A percentile compares a stretch with the other conserved stretches of the same genome.
Evolutionary conservation across 23 tunicate genomes (phyloP).

Genomic region (Oikopleura dioica): DNA sequence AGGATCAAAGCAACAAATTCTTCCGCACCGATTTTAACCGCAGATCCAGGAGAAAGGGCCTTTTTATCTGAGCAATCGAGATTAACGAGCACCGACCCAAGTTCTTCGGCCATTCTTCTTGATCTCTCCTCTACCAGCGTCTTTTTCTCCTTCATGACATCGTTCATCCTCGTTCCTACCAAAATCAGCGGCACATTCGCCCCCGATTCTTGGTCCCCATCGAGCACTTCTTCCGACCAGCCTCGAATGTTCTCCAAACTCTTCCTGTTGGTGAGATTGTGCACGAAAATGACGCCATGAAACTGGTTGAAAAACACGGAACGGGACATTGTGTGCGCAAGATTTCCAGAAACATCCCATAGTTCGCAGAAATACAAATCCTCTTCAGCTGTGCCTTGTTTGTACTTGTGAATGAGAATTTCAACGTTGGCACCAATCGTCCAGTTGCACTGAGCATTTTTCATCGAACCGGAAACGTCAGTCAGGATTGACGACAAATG

Average conservation of each 20-base stretch:
- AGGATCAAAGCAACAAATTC: too few relatives aligned
- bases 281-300: neutral
- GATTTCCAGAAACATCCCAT: slow-evolving; percentile 12
- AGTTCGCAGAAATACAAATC: neutral
- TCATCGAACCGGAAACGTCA: neutral
- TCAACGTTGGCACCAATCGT: slow-evolving; percentile 1
- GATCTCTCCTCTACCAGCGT: neutral
- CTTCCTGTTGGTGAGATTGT: neutral
- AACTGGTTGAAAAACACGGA: neutral
- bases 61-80: neutral
- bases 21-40: neutral
- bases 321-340: neutral
- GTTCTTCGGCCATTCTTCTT: slow-evolving; percentile 11
- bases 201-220: slow-evolving; percentile 4
- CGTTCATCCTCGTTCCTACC: neutral
- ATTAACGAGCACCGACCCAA: neutral
- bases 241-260: neutral
- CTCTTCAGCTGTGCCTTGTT: neutral
- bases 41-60: neutral
- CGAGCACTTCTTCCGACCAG: slow-evolving; percentile 9
- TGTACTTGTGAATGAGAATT: neutral
- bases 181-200: neutral
- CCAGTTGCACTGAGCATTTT: neutral
- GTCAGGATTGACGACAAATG: neutral
- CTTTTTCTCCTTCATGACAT: neutral